Evolutionary conservation across 2,888 invertebrate species (phyloP).

Genomic region (Leptopilina myrica): DNA sequence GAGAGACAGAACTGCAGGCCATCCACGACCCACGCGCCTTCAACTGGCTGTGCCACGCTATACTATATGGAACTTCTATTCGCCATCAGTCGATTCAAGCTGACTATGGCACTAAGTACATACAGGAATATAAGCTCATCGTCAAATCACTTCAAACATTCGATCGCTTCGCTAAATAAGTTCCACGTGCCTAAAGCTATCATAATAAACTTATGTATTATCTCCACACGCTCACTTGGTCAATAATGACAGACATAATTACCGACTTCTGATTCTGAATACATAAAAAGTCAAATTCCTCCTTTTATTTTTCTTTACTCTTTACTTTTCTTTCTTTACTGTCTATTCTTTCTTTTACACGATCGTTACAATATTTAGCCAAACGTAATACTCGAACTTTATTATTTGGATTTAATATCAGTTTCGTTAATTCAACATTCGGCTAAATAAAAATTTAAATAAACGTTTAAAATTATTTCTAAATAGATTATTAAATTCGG

Average conservation of each 20-base stretch:
- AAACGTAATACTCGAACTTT: no score
- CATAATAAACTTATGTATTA: constrained; percentile 7
- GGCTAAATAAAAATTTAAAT: no score
- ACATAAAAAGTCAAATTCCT: not conserved
- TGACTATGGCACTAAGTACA: constrained; percentile 48
- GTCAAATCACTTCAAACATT: constrained; percentile 44
- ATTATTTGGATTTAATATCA: no score
- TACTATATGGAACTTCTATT: not conserved
- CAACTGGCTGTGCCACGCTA: not conserved
- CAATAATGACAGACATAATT: not conserved
- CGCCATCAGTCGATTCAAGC: constrained; percentile 38
- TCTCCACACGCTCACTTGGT: constrained; percentile 1
- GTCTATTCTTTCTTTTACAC: no score
- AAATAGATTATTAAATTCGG: no score
- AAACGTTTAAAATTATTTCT: no score
- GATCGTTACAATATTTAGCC: no score
- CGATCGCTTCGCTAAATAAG: constrained; percentile 30
- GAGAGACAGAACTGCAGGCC: constrained; percentile 46
- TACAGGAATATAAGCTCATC: constrained; percentile 44
- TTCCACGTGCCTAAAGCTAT: constrained; percentile 38
- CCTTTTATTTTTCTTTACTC: not conserved
- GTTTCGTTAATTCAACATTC: no score
- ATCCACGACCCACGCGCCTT: constrained; percentile 57
- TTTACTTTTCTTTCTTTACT: no score
- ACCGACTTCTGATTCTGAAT: no score